Percentiles rank a stretch among this genome's conserved stretches.
Evolutionary conservation across 2,797 vertebrate species (phyloP).

Genomic region (Pagetopsis macropterus): DNA sequence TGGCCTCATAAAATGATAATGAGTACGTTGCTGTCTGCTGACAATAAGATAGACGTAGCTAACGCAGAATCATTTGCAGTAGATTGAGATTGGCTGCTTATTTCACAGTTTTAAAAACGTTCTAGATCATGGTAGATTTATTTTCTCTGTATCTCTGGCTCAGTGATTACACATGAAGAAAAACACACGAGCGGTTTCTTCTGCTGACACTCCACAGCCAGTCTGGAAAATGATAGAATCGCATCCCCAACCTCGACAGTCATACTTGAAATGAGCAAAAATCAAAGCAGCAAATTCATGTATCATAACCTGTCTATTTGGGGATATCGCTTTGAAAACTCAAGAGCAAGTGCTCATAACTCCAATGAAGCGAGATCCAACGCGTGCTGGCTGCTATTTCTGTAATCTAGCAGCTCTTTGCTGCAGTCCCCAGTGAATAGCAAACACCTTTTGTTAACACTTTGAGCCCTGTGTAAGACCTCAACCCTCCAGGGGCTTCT

Average conservation of each 20-base stretch:
- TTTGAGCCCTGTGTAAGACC: conserved; percentile 36
- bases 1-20: conserved; percentile 75
- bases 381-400: conserved; percentile 41
- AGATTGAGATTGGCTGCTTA: conserved; percentile 48
- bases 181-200: neutral
- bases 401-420: conserved; percentile 35
- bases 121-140: conserved; percentile 37
- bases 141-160: conserved; percentile 29
- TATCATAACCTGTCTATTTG: conserved; percentile 35
- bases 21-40: conserved; percentile 66
- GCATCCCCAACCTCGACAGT: conserved; percentile 6
- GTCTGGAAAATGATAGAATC: conserved; percentile 15
- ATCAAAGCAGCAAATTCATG: conserved; percentile 39
- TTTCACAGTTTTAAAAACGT: conserved; percentile 35
- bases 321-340: conserved; percentile 39
- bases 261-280: conserved; percentile 38
- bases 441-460: conserved; percentile 63
- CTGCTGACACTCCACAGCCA: conserved; percentile 24
- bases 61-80: conserved; percentile 52
- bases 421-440: conserved; percentile 45
- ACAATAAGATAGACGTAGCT: conserved; percentile 64
- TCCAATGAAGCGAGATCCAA: conserved; percentile 22
- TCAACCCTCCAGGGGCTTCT: conserved; percentile 24
- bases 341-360: conserved; percentile 30
- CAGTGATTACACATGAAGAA: conserved; percentile 20